Evolutionary conservation across 1,140 invertebrate species (phyloP).

Genomic region (Hestina assimilis): DNA sequence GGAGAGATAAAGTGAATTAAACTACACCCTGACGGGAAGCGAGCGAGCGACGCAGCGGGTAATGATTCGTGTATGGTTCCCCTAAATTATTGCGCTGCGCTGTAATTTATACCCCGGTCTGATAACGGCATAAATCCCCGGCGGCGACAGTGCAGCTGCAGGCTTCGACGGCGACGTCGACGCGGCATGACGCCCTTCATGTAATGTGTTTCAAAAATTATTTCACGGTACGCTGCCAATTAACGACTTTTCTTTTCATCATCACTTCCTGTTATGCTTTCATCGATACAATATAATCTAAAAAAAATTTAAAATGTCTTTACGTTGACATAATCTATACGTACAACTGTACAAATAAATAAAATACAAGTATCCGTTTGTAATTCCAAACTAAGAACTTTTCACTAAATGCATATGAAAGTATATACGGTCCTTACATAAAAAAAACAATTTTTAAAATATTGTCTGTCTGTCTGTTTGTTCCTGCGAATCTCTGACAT

Average conservation of each 20-base stretch:
- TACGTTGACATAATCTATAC: too few relatives aligned
- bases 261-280: background rate
- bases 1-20: constrained; percentile 70
- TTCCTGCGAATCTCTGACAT: too few relatives aligned
- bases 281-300: background rate
- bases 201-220: constrained; percentile 54
- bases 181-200: constrained; percentile 64
- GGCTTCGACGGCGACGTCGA: constrained; percentile 55
- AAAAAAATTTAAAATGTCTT: too few relatives aligned
- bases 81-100: constrained; percentile 71
- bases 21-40: constrained; percentile 42
- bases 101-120: constrained; percentile 70
- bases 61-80: constrained; percentile 74
- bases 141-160: constrained; percentile 61
- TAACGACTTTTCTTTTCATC: background rate
- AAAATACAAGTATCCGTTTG: too few relatives aligned
- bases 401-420: too few relatives aligned
- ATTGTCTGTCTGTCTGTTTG: too few relatives aligned
- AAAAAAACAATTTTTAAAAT: too few relatives aligned
- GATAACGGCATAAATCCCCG: constrained; percentile 73
- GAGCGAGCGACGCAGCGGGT: constrained; percentile 61
- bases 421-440: too few relatives aligned
- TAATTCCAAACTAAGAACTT: too few relatives aligned
- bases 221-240: constrained; percentile 17
- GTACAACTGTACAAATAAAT: too few relatives aligned